Evolutionary conservation across 2,888 invertebrate species (phyloP).

Genomic region (Smittia aterrima): DNA sequence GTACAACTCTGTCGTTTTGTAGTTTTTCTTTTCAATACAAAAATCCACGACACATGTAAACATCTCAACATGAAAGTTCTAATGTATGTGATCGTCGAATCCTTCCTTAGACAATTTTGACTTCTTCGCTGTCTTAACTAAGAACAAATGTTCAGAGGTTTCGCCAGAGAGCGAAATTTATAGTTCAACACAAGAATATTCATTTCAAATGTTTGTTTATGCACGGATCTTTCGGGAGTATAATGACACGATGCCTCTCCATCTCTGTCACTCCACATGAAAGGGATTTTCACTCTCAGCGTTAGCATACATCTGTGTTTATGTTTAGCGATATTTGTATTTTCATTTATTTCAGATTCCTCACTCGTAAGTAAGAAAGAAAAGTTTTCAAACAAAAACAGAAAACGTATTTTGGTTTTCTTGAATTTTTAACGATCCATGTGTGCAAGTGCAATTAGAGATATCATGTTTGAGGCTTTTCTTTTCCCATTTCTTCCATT

Average conservation of each 20-base stretch:
- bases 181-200: conserved; percentile 9
- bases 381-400: neutral
- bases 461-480: conserved; percentile 34
- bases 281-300: conserved; percentile 6
- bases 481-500: too few relatives aligned
- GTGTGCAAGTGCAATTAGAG: conserved; percentile 39
- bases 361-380: neutral
- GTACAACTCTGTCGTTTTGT: neutral
- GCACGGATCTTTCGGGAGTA: conserved; percentile 28
- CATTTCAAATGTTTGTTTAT: conserved; percentile 33
- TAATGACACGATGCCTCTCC: conserved; percentile 29
- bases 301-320: conserved; percentile 34
- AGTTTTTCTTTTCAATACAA: neutral
- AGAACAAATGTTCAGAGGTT: neutral
- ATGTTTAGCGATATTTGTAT: conserved; percentile 24
- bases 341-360: neutral
- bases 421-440: conserved; percentile 30
- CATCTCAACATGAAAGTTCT: neutral
- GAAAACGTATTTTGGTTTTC: neutral
- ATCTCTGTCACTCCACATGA: conserved; percentile 28
- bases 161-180: conserved; percentile 8
- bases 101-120: conserved; percentile 8
- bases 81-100: too few relatives aligned
- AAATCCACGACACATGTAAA: conserved; percentile 22
- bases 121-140: neutral